A percentile compares a stretch with the other conserved stretches of the same genome.
phyloP scores from a whole-genome alignment of 92 coral and sea anemone species.

The Desmophyllum pertusum region DNA sequence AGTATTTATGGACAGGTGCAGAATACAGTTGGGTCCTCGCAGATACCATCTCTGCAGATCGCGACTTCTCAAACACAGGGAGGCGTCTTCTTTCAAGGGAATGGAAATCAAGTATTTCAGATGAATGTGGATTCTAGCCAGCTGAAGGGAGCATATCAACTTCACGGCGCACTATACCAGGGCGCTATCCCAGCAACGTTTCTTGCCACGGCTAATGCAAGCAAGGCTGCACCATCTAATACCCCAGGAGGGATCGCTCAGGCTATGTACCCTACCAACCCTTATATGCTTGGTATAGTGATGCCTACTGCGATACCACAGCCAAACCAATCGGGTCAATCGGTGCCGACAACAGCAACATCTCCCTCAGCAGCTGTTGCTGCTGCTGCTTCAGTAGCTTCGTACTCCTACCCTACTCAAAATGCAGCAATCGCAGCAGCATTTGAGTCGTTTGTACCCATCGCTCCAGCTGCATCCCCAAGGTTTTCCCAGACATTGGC shows the following conservation, averaged over 20 bases:
- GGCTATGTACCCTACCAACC: slow-evolving; percentile 57
- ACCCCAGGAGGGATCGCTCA: slow-evolving; percentile 54
- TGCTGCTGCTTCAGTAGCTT: slow-evolving; percentile 44
- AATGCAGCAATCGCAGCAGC: slow-evolving; percentile 99
- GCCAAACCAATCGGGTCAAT: slow-evolving; percentile 45
- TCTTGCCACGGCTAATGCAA: slow-evolving; percentile 69
- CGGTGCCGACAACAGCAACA: slow-evolving; percentile 55
- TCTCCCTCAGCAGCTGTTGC: slow-evolving; percentile 66
- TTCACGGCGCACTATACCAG: slow-evolving; percentile 76
- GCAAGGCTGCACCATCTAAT: slow-evolving; percentile 57
- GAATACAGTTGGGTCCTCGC: slow-evolving; percentile 26
- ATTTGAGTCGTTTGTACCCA: slow-evolving; percentile 94
- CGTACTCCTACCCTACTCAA: slow-evolving; percentile 51
- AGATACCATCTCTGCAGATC: slow-evolving; percentile 32
- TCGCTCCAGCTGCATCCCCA: slow-evolving; percentile 97
- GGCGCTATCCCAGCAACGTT: slow-evolving; percentile 67
- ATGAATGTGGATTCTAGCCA: slow-evolving; percentile 73
- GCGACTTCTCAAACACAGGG: slow-evolving; percentile 70
- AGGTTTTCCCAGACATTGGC: slow-evolving; percentile 93
- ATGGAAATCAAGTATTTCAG: slow-evolving; percentile 69
- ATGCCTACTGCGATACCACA: slow-evolving; percentile 79
- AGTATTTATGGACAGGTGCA: slow-evolving; percentile 37
- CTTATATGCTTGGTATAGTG: slow-evolving; percentile 87
- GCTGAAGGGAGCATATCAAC: slow-evolving; percentile 81
- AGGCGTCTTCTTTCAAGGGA: slow-evolving; percentile 76